These are phyloP conservation scores for Camelus bactrianus DNA, from an alignment of 2,113 vertebrate species.

Conservation along the genomic window DNA sequence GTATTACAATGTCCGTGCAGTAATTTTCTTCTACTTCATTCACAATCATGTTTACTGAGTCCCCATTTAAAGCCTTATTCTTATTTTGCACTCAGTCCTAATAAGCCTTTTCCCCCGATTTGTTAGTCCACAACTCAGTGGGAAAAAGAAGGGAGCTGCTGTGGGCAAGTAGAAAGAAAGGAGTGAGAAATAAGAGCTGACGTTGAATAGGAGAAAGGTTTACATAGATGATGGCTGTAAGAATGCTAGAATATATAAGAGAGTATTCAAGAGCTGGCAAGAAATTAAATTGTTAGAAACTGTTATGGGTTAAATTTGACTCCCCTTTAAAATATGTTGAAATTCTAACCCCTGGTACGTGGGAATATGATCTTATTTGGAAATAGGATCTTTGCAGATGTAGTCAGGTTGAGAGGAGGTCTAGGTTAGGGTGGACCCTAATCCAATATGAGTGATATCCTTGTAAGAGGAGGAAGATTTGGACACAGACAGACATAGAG, in stretches of 20 bases:
- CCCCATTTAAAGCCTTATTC: neutral
- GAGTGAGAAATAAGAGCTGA: neutral
- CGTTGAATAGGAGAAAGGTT: neutral
- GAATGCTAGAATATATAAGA: neutral
- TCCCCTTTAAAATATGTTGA: neutral
- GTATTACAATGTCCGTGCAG: neutral
- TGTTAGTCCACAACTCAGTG: neutral
- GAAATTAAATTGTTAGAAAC: neutral
- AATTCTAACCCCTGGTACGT: neutral
- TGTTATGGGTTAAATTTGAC: neutral
- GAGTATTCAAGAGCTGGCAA: neutral
- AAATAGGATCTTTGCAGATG: neutral
- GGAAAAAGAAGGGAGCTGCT: neutral
- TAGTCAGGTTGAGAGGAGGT: neutral
- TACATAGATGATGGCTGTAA: neutral
- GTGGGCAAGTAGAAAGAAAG: neutral
- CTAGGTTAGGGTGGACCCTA: neutral
- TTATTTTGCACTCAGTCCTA: slow-evolving; percentile 29
- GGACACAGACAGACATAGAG: neutral
- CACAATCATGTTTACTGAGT: neutral
- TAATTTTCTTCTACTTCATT: neutral
- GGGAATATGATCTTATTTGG: neutral
- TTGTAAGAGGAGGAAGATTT: neutral
- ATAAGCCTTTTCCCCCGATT: neutral
- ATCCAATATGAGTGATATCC: neutral